Base-by-base conservation (phyloP, 2,888 invertebrate species). In the Ennomos quercinarius region DNA sequence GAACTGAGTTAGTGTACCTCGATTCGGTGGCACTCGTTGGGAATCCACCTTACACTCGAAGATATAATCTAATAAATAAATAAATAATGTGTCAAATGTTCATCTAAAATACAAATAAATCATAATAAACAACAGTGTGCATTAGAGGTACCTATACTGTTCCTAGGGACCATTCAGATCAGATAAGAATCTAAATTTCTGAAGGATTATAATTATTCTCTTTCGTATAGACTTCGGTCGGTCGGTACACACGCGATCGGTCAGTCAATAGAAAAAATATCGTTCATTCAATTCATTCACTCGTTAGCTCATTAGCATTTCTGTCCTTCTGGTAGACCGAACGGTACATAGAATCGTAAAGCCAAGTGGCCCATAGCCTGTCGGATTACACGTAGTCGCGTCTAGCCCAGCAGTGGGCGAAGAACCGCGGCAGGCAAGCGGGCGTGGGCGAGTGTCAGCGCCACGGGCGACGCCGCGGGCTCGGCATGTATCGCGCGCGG, bases 401-500 rank as follows among this genome's bases (percentile, higher is more conserved):
- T 42, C 55, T 57, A 10, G 74, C 70, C 80, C 80, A 81, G 72
- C 81, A 81, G 71, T 78, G 78, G 61, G 78, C 70, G 52, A 80
- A 74, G 74, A 80, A 73, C 57, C 76, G 73, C 56, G 79, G 79
- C 63, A 81, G 59, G 70, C 78, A 78, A 61, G 71, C 60, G 60
- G 71, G 63, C 37, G 73, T 41, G 53, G 74, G 71, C 64, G 74
- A 61, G 49, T 50, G 84, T 90, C 89, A 91, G 83, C 91, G 91
- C 91, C 91, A 90, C 68, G 90, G 90, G 27, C 86, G 85, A 9
- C 86, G 89, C 57, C 84, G 84, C 70, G 88, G 90, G 71, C 81
- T 78, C 42, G 83, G 74, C 82, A 80, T 61, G 63, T 80, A 80
- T 57, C 85, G 83, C 44, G 76, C 61, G 57, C 76, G 61, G 51